Evolutionary conservation across 2,113 vertebrate species (phyloP).

Genomic region (Sebastes schlegelii): DNA sequence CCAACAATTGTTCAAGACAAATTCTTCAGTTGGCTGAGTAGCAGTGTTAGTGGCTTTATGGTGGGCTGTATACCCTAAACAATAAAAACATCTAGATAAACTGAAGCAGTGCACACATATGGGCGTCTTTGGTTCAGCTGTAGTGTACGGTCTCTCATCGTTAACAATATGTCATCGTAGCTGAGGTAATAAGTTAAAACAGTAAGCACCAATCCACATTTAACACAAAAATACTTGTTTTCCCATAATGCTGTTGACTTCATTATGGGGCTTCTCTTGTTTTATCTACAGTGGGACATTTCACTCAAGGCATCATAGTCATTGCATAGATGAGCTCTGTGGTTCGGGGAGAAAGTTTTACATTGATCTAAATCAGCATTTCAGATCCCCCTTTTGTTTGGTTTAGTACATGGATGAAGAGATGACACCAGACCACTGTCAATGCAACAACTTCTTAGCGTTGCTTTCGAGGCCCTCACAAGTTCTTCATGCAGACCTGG

Average conservation of each 20-base stretch:
- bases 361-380: conserved; percentile 22
- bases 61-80: conserved; percentile 13
- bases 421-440: conserved; percentile 4
- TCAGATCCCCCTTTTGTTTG: conserved; percentile 5
- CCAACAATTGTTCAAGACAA: conserved; percentile 4
- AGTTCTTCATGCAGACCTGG: conserved; percentile 99
- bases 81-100: conserved; percentile 41
- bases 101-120: conserved; percentile 72
- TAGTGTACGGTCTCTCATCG: conserved; percentile 71
- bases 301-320: conserved; percentile 46
- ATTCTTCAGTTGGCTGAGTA: conserved; percentile 43
- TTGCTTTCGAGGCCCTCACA: conserved; percentile 80
- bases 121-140: conserved; percentile 84
- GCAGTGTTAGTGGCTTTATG: conserved; percentile 75
- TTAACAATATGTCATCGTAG: conserved; percentile 60
- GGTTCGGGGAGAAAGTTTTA: conserved; percentile 5
- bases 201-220: conserved; percentile 89
- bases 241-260: conserved; percentile 39
- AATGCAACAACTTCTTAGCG: background rate
- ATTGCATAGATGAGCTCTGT: conserved; percentile 47
- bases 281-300: conserved; percentile 48
- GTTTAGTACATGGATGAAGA: conserved; percentile 8
- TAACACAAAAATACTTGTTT: conserved; percentile 51
- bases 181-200: conserved; percentile 95
- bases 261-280: conserved; percentile 33